Conservation (phyloP, 1,140 invertebrate species). For the Euglossa dilemma region DNA sequence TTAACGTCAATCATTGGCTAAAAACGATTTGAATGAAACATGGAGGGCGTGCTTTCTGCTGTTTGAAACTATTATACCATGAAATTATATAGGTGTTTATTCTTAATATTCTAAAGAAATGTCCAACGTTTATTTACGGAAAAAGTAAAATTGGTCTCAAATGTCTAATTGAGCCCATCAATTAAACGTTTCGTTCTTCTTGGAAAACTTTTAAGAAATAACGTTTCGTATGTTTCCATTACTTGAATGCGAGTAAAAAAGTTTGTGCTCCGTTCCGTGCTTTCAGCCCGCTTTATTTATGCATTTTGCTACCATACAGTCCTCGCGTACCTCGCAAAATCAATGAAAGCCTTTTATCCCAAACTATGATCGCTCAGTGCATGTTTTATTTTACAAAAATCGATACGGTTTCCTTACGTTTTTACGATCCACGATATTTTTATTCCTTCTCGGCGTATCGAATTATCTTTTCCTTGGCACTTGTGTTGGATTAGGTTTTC, state of each 20-base stretch:
- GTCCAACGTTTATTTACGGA: neutral
- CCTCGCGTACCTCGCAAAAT: constrained; percentile 12
- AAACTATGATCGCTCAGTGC: neutral
- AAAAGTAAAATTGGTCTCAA: neutral
- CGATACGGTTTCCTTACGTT: neutral
- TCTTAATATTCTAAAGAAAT: too few species aligned
- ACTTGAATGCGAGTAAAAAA: constrained; percentile 32
- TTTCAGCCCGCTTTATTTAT: constrained; percentile 58
- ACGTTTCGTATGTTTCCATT: constrained; percentile 44
- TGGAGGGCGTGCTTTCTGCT: too few species aligned
- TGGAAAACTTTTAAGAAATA: constrained; percentile 14
- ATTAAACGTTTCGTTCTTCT: constrained; percentile 23
- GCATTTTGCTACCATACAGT: constrained; percentile 35
- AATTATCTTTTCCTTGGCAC: too few species aligned
- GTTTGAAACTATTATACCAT: too few species aligned
- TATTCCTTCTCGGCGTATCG: neutral
- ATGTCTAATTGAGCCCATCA: neutral
- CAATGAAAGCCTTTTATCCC: neutral
- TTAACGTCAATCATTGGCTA: neutral
- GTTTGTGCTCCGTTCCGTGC: constrained; percentile 26
- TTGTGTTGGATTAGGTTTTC: neutral
- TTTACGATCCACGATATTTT: too few species aligned
- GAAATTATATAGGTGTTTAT: too few species aligned
- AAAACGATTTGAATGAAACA: too few species aligned
- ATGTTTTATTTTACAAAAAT: neutral